Base-by-base conservation (phyloP, 2,113 vertebrate genomes). In the Chaetodon auriga region DNA sequence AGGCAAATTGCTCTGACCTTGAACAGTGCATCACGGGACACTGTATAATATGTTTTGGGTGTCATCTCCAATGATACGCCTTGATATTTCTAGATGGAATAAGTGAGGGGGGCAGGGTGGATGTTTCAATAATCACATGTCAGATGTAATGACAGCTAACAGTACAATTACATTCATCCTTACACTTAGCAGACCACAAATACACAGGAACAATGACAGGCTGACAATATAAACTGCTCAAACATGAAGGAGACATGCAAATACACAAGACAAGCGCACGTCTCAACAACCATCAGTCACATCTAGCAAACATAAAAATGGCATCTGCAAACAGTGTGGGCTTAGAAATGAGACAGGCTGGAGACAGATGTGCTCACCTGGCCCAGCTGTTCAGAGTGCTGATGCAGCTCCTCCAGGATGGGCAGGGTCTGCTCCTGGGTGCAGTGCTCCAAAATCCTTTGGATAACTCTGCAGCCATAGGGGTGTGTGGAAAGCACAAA, bases 401-500 rank as follows among this genome's bases (percentile, higher is more conserved):
- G 97, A 90, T 99, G 97, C 48, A 99, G 93, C 74, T 99, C 98
- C 75, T 99, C 98, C 69, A 99, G 88, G 90, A 99, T 96, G 23
- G 98, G 97, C 82, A 97, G 91, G 16, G 98, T 99, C 93, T 99
- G 98, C 88, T 99, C 98, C 84, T 97, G 96, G 57, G 98, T 99
- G 85, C 98, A 99, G 87, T 99, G 98, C 80, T 99, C 98, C 87
- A 99, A 92, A 88, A 99, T 99, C 82, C 98, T 96, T 85, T 99
- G 98, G 86, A 99, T 99, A 15, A 99, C 98, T 96, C 98, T 96
- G 93, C 98, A 99, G 87, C 98, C 98, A 1, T 99, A 99, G 0
- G 98, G 98, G 81, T 99, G 98, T 78, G 97, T 99, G 80, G 98
- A 99, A 70, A 99, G 97, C 76, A 98, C 97, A 94, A 98, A 99